Percentiles rank a stretch among this genome's conserved stretches.
Conservation (phyloP, 2,888 invertebrate genomes). For the Eustalomyia histrio region DNA sequence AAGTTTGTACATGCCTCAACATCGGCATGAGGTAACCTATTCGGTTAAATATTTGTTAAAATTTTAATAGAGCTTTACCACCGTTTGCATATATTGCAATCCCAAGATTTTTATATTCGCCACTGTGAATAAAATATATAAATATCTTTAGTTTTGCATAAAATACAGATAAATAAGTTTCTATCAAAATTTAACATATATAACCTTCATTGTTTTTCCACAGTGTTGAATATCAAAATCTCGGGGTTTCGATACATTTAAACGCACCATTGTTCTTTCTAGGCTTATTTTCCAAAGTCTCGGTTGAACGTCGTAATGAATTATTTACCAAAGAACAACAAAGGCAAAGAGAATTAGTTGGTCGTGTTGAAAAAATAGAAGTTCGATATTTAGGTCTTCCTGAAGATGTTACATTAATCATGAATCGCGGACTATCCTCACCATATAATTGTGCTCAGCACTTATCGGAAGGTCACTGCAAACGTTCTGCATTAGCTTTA, state of each 20-base stretch:
- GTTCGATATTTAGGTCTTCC: constrained; percentile 89
- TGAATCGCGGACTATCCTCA: constrained; percentile 96
- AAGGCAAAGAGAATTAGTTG: constrained; percentile 86
- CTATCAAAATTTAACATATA: too few species aligned
- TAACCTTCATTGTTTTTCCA: too few species aligned
- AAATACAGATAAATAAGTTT: too few species aligned
- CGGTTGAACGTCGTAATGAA: constrained; percentile 82
- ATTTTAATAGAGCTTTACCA: too few species aligned
- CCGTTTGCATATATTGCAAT: too few species aligned
- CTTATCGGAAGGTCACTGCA: constrained; percentile 85
- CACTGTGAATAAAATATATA: too few species aligned
- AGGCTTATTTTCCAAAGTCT: constrained; percentile 75
- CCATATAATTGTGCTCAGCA: constrained; percentile 95
- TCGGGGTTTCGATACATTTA: too few species aligned
- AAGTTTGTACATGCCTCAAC: constrained; percentile 5
- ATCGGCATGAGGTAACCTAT: constrained; percentile 20
- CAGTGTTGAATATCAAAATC: too few species aligned
- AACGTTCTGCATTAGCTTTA: constrained; percentile 88
- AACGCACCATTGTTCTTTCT: background rate
- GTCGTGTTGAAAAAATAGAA: constrained; percentile 94
- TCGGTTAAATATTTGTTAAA: background rate
- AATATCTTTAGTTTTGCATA: too few species aligned
- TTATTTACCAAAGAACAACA: constrained; percentile 89
- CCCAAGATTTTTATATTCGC: too few species aligned
- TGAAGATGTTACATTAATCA: constrained; percentile 86